These are phyloP conservation scores for Amphipyra berbera DNA, from an alignment of 2,888 invertebrate species.

Conservation along the genomic window DNA sequence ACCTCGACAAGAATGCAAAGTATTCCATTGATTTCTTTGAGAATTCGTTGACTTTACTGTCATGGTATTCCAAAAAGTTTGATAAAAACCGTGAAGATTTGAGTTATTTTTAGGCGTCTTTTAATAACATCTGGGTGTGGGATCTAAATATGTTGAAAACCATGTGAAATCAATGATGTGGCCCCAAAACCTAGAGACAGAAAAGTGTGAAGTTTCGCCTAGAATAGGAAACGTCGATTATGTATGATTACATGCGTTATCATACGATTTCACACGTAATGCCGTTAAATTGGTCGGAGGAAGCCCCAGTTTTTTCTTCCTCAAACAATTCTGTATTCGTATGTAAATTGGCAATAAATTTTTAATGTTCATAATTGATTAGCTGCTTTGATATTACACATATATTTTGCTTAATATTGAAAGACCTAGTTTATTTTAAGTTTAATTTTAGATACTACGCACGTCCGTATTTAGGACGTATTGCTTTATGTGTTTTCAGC, in stretches of 20 bases:
- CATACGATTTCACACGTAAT: conserved; percentile 34
- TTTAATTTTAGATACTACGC: conserved; percentile 6
- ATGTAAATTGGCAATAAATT: neutral
- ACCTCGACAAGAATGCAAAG: conserved; percentile 12
- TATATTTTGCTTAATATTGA: neutral
- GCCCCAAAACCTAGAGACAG: conserved; percentile 12
- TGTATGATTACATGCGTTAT: conserved; percentile 21
- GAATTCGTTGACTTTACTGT: neutral
- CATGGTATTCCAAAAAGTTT: conserved; percentile 7
- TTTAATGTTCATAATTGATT: neutral
- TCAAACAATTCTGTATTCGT: conserved; percentile 10
- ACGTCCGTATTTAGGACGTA: conserved; percentile 10
- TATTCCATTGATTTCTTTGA: conserved; percentile 16
- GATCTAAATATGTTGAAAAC: conserved; percentile 14
- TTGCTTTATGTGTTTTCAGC: conserved; percentile 20
- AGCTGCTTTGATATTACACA: conserved; percentile 1
- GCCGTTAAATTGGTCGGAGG: conserved; percentile 14
- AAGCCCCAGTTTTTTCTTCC: conserved; percentile 21
- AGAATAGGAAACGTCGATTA: conserved; percentile 28
- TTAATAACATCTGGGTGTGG: neutral
- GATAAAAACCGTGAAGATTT: neutral
- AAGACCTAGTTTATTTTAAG: neutral
- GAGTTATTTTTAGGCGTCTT: neutral
- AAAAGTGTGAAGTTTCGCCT: conserved; percentile 16
- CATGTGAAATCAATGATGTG: conserved; percentile 25